Percentiles rank a stretch among this genome's conserved stretches.
Evolutionary conservation across 2,113 vertebrate species (phyloP).

Genomic region (Calyptomena viridis): DNA sequence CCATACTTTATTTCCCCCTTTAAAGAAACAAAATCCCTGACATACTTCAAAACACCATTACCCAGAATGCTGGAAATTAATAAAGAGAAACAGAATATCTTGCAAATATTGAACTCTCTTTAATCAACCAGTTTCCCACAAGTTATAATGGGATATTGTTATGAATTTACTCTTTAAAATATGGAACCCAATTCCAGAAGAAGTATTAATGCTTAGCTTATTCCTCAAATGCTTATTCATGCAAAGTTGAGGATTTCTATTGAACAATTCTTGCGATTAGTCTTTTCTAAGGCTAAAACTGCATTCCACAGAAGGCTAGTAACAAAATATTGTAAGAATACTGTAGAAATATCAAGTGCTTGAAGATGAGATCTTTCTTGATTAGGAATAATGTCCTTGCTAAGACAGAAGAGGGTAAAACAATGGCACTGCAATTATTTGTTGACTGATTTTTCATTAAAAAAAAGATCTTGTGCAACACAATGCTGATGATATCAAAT

Average conservation of each 20-base stretch:
- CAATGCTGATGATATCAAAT: background rate
- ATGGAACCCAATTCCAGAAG: background rate
- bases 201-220: background rate
- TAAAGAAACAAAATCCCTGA: background rate
- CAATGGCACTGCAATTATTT: background rate
- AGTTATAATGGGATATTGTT: background rate
- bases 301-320: background rate
- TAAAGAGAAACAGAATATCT: background rate
- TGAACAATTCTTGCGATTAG: background rate
- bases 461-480: background rate
- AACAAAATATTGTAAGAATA: background rate
- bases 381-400: background rate
- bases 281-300: background rate
- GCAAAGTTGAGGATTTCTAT: background rate
- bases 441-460: background rate
- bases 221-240: background rate
- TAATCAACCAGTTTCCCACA: background rate
- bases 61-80: background rate
- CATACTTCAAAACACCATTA: background rate
- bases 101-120: background rate
- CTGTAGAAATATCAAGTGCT: background rate
- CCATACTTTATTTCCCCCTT: background rate
- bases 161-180: background rate
- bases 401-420: background rate
- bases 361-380: background rate